These are phyloP conservation scores for Spodoptera litura DNA, from an alignment of 1,140 invertebrate genomes.

Conservation along the genomic window DNA sequence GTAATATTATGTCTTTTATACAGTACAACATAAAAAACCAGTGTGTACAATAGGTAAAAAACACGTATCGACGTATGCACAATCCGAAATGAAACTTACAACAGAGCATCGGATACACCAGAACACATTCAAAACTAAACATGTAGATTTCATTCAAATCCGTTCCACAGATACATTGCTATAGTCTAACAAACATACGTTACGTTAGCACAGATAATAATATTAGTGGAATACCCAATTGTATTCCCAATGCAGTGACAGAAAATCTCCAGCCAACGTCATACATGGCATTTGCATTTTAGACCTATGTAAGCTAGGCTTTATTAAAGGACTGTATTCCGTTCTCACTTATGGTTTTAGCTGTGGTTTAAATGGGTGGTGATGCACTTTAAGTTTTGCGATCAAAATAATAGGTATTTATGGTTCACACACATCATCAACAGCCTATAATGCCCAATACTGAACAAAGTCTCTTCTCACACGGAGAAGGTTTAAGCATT, in stretches of 20 bases:
- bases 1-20: no score
- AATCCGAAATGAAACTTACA: neutral
- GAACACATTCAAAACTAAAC: conserved; percentile 6
- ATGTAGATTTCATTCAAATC: conserved; percentile 34
- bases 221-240: conserved; percentile 11
- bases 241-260: conserved; percentile 14
- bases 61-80: neutral
- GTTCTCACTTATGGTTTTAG: neutral
- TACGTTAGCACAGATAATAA: conserved; percentile 8
- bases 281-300: conserved; percentile 14
- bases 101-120: neutral
- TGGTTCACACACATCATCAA: no score
- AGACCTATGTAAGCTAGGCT: neutral
- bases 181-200: conserved; percentile 8
- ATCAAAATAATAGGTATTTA: no score
- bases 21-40: no score
- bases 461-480: no score
- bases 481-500: no score
- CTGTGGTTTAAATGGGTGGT: neutral
- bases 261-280: conserved; percentile 5
- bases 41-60: neutral
- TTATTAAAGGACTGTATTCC: neutral
- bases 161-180: conserved; percentile 10
- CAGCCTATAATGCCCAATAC: no score
- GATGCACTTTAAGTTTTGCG: no score